Conservation (phyloP, 2,888 invertebrate species). For the Diaprepes abbreviatus region DNA sequence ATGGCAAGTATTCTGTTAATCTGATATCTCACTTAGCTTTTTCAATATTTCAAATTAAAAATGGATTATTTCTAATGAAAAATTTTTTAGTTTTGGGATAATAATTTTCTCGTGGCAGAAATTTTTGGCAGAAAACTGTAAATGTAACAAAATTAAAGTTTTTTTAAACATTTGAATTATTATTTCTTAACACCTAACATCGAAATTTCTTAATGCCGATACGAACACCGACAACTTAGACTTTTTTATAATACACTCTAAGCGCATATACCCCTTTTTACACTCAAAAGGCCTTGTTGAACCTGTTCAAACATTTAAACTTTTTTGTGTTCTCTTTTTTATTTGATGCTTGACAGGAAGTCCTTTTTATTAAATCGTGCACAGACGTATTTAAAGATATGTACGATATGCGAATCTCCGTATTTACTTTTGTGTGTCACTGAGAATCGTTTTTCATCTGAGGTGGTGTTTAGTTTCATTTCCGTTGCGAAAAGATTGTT, state of each 20-base stretch:
- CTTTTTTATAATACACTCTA: neutral
- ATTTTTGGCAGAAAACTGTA: too few species aligned
- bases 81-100: too few species aligned
- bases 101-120: too few species aligned
- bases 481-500: conserved; percentile 23
- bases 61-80: too few species aligned
- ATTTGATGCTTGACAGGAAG: conserved; percentile 40
- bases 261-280: conserved; percentile 14
- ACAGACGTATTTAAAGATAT: conserved; percentile 39
- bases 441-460: conserved; percentile 19
- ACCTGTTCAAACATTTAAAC: conserved; percentile 48
- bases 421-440: conserved; percentile 44
- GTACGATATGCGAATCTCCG: conserved; percentile 40
- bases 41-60: too few species aligned
- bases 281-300: conserved; percentile 35
- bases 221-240: too few species aligned
- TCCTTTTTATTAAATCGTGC: conserved; percentile 43
- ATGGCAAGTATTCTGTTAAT: too few species aligned
- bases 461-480: conserved; percentile 39
- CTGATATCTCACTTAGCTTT: too few species aligned
- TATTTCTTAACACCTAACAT: too few species aligned
- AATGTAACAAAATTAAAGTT: too few species aligned
- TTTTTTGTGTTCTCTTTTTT: conserved; percentile 42
- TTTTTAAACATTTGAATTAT: too few species aligned
- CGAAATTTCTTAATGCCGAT: too few species aligned